A percentile compares a stretch with the other conserved stretches of the same genome.
Evolutionary conservation across 2,797 vertebrate species (phyloP).

Genomic region (Atherinosoma microstoma): DNA sequence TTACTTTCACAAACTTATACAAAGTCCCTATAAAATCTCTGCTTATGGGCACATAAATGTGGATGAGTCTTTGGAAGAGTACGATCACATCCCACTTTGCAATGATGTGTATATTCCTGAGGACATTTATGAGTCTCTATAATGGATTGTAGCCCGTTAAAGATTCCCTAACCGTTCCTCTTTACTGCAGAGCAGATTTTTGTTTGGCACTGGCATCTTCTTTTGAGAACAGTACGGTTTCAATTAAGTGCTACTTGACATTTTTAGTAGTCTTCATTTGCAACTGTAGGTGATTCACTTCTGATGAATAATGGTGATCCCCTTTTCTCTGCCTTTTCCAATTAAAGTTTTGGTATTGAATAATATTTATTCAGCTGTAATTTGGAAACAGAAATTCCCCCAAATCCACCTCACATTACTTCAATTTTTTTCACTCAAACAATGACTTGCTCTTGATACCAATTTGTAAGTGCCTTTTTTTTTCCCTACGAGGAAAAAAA

Average conservation of each 20-base stretch:
- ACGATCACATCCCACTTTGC: constrained; percentile 61
- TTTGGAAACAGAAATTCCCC: constrained; percentile 37
- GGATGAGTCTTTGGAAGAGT: constrained; percentile 63
- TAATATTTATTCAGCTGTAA: constrained; percentile 49
- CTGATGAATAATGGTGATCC: constrained; percentile 51
- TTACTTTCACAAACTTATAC: constrained; percentile 63
- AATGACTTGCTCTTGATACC: constrained; percentile 35
- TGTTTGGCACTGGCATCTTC: constrained; percentile 63
- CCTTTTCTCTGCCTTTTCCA: constrained; percentile 18
- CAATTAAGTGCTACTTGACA: constrained; percentile 69
- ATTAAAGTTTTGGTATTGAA: constrained; percentile 44
- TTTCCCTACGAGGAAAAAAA: not conserved
- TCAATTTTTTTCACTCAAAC: constrained; percentile 30
- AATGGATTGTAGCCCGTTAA: constrained; percentile 77
- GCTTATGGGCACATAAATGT: constrained; percentile 66
- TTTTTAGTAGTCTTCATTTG: constrained; percentile 61
- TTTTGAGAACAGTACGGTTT: constrained; percentile 72
- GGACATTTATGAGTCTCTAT: constrained; percentile 76
- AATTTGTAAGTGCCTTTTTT: constrained; percentile 29
- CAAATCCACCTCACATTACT: constrained; percentile 28
- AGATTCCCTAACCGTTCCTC: constrained; percentile 72
- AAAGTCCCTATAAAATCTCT: constrained; percentile 66
- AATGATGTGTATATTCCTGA: constrained; percentile 70
- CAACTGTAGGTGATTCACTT: constrained; percentile 59
- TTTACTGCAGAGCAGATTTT: constrained; percentile 73